phyloP scores from a whole-genome alignment of 2,888 invertebrate genomes.

The Lottia gigantea region DNA sequence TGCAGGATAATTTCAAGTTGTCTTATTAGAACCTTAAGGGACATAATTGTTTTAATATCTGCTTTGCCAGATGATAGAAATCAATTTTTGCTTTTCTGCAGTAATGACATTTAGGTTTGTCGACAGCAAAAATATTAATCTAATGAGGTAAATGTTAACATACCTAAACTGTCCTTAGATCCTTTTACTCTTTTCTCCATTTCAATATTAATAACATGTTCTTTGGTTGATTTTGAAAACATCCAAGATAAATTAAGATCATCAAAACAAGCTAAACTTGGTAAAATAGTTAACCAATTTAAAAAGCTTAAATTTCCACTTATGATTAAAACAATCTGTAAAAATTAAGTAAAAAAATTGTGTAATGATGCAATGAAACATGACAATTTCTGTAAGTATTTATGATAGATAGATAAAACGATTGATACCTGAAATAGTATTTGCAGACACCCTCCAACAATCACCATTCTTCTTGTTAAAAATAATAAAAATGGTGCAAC shows the following conservation, averaged over 20 bases:
- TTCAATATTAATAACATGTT: not conserved
- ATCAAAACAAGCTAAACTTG: conserved; percentile 68
- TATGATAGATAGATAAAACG: too few species aligned
- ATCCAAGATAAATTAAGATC: conserved; percentile 61
- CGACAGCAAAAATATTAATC: too few species aligned
- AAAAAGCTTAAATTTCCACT: conserved; percentile 70
- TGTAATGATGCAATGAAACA: not conserved
- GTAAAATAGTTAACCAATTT: conserved; percentile 70
- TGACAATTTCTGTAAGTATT: too few species aligned
- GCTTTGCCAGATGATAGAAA: too few species aligned
- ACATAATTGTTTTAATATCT: too few species aligned
- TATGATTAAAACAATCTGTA: conserved; percentile 66
- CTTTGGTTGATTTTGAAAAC: conserved; percentile 38
- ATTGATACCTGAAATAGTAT: conserved; percentile 69
- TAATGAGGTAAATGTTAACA: not conserved
- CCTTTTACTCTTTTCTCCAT: not conserved
- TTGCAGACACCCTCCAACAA: conserved; percentile 66
- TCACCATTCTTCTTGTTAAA: conserved; percentile 47
- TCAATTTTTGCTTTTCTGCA: too few species aligned
- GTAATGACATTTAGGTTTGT: too few species aligned
- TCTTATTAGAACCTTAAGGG: too few species aligned
- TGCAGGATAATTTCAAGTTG: too few species aligned
- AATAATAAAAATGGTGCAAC: conserved; percentile 64
- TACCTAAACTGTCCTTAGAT: not conserved
- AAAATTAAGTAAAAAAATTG: not conserved